Conservation (phyloP, 53 echinoderm and acorn worm species). For the Zoroaster sp. region DNA sequence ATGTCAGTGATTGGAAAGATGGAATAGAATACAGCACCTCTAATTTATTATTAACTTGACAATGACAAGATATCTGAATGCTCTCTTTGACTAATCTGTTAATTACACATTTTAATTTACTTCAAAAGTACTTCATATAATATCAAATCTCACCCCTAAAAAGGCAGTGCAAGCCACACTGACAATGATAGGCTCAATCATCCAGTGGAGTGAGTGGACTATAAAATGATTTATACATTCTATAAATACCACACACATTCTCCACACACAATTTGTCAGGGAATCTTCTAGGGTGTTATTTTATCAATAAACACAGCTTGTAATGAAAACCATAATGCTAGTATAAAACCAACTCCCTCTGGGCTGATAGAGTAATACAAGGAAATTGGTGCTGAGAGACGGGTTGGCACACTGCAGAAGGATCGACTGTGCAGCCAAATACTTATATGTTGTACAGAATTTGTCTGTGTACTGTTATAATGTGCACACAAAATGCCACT, state of each 20-base stretch:
- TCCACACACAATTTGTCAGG: not conserved
- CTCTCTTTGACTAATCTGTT: too few relatives aligned
- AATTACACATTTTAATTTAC: too few relatives aligned
- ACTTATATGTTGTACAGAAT: not conserved
- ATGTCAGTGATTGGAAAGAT: too few relatives aligned
- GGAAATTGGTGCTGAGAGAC: not conserved
- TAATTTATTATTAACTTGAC: too few relatives aligned
- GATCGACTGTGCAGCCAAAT: not conserved
- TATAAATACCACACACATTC: constrained; percentile 34
- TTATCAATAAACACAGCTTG: constrained; percentile 48
- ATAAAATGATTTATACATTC: constrained; percentile 36
- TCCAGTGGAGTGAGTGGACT: not conserved
- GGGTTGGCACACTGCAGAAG: not conserved
- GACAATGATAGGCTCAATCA: not conserved
- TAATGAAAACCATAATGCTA: not conserved
- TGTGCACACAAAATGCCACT: not conserved
- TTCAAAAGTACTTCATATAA: too few relatives aligned
- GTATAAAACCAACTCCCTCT: not conserved
- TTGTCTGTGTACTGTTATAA: not conserved
- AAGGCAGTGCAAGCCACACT: not conserved
- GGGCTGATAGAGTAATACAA: not conserved
- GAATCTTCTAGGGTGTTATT: not conserved
- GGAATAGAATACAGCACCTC: too few relatives aligned
- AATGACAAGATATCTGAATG: too few relatives aligned
- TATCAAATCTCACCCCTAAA: not conserved